Evolutionary conservation across 92 coral and sea anemone species (phyloP).

Genomic region (Phenganax stokvisi): DNA sequence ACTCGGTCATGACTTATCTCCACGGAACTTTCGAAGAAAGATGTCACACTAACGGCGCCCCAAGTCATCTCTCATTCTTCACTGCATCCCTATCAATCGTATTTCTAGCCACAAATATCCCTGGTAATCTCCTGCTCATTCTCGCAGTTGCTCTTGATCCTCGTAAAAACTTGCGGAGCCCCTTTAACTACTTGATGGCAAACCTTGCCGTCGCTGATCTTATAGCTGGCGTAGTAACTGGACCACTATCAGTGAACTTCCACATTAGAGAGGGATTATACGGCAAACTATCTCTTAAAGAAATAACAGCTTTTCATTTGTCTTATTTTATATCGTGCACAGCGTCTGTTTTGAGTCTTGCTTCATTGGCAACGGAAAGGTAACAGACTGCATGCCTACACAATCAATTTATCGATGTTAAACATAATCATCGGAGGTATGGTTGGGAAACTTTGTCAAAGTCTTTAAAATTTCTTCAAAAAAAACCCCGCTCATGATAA

Average conservation of each 20-base stretch:
- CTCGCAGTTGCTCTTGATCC: constrained; percentile 51
- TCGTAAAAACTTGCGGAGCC: constrained; percentile 39
- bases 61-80: constrained; percentile 36
- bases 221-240: constrained; percentile 41
- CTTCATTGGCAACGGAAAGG: constrained; percentile 78
- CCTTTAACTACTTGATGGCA: constrained; percentile 46
- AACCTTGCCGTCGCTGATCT: constrained; percentile 49
- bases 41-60: constrained; percentile 36
- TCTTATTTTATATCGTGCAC: constrained; percentile 65
- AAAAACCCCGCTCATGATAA: no score
- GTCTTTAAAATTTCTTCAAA: no score
- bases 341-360: constrained; percentile 79
- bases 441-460: no score
- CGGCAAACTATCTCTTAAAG: background rate
- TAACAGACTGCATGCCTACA: no score
- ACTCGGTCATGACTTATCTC: constrained; percentile 6
- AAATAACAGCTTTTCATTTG: constrained; percentile 44
- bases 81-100: constrained; percentile 36
- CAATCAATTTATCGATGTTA: no score
- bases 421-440: no score
- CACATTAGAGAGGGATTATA: constrained; percentile 40
- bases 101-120: constrained; percentile 39
- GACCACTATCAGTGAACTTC: constrained; percentile 26
- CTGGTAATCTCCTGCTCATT: constrained; percentile 48
- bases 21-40: constrained; percentile 31